Conservation (phyloP, 2,888 invertebrate genomes). For the Adela reaumurella region DNA sequence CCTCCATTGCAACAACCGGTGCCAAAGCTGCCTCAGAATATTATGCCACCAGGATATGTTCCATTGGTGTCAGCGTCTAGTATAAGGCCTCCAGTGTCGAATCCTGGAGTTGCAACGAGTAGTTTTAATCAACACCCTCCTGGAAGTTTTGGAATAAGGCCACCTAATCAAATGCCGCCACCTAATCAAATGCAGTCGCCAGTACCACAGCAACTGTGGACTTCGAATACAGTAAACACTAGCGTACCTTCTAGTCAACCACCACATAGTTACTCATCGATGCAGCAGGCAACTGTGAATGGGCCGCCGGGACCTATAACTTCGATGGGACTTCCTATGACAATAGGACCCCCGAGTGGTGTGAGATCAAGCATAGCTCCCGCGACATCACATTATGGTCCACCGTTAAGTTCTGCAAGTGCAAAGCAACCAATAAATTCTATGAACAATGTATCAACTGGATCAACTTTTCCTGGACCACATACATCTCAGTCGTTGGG, state of each 20-base stretch:
- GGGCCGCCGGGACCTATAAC: slow-evolving; percentile 20
- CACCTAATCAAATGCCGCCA: not conserved
- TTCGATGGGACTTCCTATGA: slow-evolving; percentile 1
- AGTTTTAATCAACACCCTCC: not conserved
- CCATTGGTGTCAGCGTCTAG: slow-evolving; percentile 24
- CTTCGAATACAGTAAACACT: slow-evolving; percentile 41
- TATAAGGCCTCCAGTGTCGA: slow-evolving; percentile 20
- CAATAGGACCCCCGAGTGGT: slow-evolving; percentile 2
- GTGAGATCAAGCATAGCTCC: not conserved
- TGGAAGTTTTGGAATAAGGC: slow-evolving; percentile 1
- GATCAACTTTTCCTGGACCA: slow-evolving; percentile 2
- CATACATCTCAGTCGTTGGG: slow-evolving; percentile 10
- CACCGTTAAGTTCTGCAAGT: slow-evolving; percentile 1
- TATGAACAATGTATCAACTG: slow-evolving; percentile 2
- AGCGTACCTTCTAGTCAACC: slow-evolving; percentile 45
- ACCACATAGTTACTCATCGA: slow-evolving; percentile 13
- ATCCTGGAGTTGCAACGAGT: slow-evolving; percentile 19
- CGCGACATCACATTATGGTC: slow-evolving; percentile 1
- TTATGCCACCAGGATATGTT: slow-evolving; percentile 17
- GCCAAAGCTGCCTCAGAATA: slow-evolving; percentile 16
- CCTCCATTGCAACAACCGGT: slow-evolving; percentile 15
- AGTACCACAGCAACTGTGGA: slow-evolving; percentile 16
- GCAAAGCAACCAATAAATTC: slow-evolving; percentile 1
- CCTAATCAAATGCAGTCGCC: slow-evolving; percentile 9
- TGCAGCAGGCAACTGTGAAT: slow-evolving; percentile 29